phyloP scores from a whole-genome alignment of 2,888 invertebrate genomes.

The Carabus problematicus region DNA sequence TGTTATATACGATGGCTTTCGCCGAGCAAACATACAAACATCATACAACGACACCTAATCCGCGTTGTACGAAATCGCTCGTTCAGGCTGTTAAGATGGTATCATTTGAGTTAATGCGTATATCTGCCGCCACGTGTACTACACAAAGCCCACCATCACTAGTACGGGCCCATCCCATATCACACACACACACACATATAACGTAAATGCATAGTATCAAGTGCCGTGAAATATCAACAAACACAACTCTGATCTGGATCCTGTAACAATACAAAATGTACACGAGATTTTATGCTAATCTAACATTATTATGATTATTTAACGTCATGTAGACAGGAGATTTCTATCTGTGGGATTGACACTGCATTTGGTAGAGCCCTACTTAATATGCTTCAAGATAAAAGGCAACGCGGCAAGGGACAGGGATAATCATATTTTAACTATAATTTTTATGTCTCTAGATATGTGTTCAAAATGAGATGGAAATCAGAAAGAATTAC shows the following conservation, averaged over 20 bases:
- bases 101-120: conserved; percentile 38
- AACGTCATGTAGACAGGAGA: too few relatives aligned
- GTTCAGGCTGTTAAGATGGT: conserved; percentile 37
- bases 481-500: too few relatives aligned
- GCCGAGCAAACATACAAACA: conserved; percentile 9
- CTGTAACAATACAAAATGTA: neutral
- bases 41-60: conserved; percentile 39
- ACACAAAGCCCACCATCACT: conserved; percentile 1
- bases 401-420: too few relatives aligned
- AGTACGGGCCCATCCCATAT: neutral
- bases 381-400: too few relatives aligned
- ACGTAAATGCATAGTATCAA: neutral
- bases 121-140: conserved; percentile 24
- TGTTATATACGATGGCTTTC: too few relatives aligned
- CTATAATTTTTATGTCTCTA: too few relatives aligned
- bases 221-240: conserved; percentile 19
- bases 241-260: conserved; percentile 8
- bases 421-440: too few relatives aligned
- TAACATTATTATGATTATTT: too few relatives aligned
- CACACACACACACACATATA: neutral
- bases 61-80: conserved; percentile 19
- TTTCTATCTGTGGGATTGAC: too few relatives aligned
- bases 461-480: too few relatives aligned
- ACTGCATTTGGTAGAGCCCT: too few relatives aligned
- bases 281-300: too few relatives aligned